Evolutionary conservation across 2,113 vertebrate genomes (phyloP), one percentile per base, ranked within the genome.

Genomic region (Chauna torquata): DNA sequence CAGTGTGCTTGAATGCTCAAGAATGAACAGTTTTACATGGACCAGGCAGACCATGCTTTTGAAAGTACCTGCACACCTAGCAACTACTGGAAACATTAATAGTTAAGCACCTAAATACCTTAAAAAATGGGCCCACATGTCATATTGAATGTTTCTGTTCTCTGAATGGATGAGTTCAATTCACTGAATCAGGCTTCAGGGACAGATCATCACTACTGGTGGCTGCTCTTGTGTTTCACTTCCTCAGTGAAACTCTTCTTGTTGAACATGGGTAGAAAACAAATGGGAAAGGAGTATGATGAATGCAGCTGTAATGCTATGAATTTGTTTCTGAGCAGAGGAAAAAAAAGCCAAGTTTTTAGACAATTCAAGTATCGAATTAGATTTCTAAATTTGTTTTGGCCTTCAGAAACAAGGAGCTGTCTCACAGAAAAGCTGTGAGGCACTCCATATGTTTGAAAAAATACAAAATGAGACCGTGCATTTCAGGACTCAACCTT

Each of bases 201-300:
- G 92, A 97, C 90, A 96, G 94, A 96, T 96, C 94, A 88, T 96
- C 93, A 92, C 93, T 95, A 91, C 92, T 78, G 92, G 94, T 96
- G 91, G 65, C 94, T 94, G 94, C 92, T 91, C 96, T 92, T 95
- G 88, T 94, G 94, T 88, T 95, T 95, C 88, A 89, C 81, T 92
- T 96, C 76, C 88, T 85, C 82, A 0, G 2, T 94, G 85, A 92
- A 88, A 80, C 84, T 79, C 78, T 82, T 62, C 40, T 0, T 3
- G 86, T 80, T 93, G 70, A 89, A 74, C 92, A 82, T 58, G 16
- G 71, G 87, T 77, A 69, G 57, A 90, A 92, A 96, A 95, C 45
- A 83, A 88, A 94, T 82, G 86, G 84, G 86, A 88, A 72, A 90
- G 82, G 32, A 50, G 1, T 66, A 88, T 94, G 96, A 93, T 80